Evolutionary conservation across 2,113 vertebrate species (phyloP), one percentile per base, ranked within the genome.

Genomic region (Carassius auratus): DNA sequence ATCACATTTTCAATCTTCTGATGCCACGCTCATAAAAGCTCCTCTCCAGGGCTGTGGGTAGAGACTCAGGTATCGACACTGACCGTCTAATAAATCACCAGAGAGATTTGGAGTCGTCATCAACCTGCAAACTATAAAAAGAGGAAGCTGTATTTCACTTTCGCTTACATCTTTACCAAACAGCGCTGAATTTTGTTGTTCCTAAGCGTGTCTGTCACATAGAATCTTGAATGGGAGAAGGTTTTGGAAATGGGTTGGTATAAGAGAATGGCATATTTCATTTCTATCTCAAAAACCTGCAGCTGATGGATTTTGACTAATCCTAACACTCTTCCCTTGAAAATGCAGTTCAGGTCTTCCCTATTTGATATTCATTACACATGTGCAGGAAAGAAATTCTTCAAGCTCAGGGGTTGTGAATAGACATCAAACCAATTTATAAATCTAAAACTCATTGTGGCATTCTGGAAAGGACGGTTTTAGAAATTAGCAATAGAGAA

Each of bases 31-130:
- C 71, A 73, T 86, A 81, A 86, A 81, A 83, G 61, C 50, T 26
- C 15, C 55, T 78, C 84, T 83, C 50, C 62, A 48, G 59, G 38
- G 19, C 55, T 55, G 36, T 8, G 12, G 38, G 50, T 45, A 33
- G 21, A 30, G 69, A 69, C 71, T 85, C 48, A 59, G n/a, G 66
- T 85, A 78, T 55, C 57, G 64, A 83, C 23, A 59, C 50, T 45
- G 76, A 57, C 33, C 36, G 15, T 61, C 74, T 62, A 26, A 86
- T 88, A 76, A 88, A 88, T 84, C 68, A 76, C 42, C 82, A 33
- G 45, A 57, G 52, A 5, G 30, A 87, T 81, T 66, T 52, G 26
- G 68, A 55, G 57, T 75, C 62, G 8, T 80, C 59, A 76, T 76
- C 33, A 81, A 84, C 59, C 59, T 87, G 83, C 30, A 68, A 59